Conservation (phyloP, 2,888 invertebrate genomes). For the Volucella zonaria region DNA sequence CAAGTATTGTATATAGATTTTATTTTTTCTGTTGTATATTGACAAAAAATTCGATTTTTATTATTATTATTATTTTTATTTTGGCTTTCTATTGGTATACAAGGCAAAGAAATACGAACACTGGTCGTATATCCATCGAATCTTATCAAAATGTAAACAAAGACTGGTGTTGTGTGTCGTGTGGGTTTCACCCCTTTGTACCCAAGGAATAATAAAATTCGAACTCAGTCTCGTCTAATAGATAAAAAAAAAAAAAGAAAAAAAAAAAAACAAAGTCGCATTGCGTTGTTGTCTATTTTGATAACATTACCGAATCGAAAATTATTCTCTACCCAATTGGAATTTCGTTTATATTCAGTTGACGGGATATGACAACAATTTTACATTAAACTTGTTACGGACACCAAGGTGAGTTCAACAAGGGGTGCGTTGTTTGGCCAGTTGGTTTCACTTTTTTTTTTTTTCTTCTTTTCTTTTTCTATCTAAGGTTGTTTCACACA, state of each 20-base stretch:
- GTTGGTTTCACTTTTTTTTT: conserved; percentile 37
- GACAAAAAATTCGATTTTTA: conserved; percentile 1
- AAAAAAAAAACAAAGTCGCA: conserved; percentile 13
- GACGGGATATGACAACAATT: conserved; percentile 50
- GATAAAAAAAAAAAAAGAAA: conserved; percentile 30
- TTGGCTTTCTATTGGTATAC: neutral
- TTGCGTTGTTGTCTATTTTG: conserved; percentile 47
- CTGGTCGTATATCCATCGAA: conserved; percentile 38
- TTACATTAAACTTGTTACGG: conserved; percentile 34
- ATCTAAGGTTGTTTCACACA: neutral
- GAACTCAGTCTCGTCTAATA: neutral
- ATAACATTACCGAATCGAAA: conserved; percentile 36
- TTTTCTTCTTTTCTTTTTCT: neutral
- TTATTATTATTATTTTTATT: conserved; percentile 32
- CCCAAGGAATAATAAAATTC: neutral
- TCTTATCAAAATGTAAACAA: conserved; percentile 70
- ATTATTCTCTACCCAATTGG: conserved; percentile 32
- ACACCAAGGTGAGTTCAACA: conserved; percentile 1
- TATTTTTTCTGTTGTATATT: conserved; percentile 10
- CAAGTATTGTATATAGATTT: neutral
- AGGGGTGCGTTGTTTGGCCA: conserved; percentile 66
- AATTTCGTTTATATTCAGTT: conserved; percentile 8
- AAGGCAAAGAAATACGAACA: neutral
- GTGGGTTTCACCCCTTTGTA: conserved; percentile 2
- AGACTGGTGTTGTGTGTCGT: conserved; percentile 37